Conservation (phyloP, 2,797 vertebrate species). For the Sciurus vulgaris region DNA sequence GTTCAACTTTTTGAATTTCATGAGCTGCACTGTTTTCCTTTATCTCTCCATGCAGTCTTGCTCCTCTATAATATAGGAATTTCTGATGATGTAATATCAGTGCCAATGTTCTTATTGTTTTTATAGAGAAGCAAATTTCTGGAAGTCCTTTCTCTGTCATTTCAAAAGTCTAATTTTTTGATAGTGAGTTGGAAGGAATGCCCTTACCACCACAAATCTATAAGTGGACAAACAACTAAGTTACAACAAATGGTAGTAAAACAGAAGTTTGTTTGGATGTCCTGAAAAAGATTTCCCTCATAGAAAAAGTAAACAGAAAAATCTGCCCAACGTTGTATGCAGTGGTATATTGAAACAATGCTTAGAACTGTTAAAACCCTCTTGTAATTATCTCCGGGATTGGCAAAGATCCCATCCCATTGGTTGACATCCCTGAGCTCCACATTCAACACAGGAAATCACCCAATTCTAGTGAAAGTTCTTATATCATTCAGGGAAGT, state of each 20-base stretch:
- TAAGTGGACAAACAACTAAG: neutral
- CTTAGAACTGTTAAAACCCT: neutral
- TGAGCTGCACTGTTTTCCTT: neutral
- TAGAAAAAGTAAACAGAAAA: neutral
- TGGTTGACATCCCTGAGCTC: neutral
- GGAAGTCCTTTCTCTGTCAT: neutral
- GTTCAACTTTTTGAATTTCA: neutral
- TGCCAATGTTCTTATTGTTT: neutral
- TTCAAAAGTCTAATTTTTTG: neutral
- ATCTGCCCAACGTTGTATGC: neutral
- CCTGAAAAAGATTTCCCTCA: neutral
- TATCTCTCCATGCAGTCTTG: neutral
- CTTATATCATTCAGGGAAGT: neutral
- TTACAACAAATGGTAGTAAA: neutral
- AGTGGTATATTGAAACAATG: neutral
- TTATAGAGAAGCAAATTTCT: neutral
- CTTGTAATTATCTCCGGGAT: neutral
- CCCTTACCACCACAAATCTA: neutral
- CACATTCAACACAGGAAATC: neutral
- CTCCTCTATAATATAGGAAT: neutral
- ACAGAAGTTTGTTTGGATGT: neutral
- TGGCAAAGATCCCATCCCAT: neutral
- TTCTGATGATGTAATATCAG: neutral
- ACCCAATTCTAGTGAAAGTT: neutral
- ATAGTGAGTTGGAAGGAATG: neutral